Evolutionary conservation across 2,888 invertebrate species (phyloP), one percentile per base, ranked within the genome.

Genomic region (Trichopria drosophilae): DNA sequence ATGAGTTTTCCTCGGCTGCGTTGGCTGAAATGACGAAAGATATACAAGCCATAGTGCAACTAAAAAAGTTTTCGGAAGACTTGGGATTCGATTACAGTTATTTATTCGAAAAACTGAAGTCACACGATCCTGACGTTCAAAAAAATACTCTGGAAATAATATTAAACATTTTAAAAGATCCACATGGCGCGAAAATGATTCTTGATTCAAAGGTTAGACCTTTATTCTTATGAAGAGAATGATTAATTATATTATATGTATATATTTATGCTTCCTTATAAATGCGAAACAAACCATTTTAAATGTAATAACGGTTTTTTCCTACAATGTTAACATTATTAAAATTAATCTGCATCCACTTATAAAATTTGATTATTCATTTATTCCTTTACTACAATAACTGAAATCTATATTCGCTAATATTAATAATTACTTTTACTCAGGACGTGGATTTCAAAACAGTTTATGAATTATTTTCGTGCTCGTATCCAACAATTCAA

Each of bases 61-160:
- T 71, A 2, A n/a, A n/a, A n/a, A n/a, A n/a, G n/a, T n/a, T n/a
- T n/a, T n/a, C n/a, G n/a, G 68, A 80, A 19, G 51, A 65, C 0
- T 71, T 77, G 0, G 79, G 76, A n/a, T 73, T 77, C 28, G 77
- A 79, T 34, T 64, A 80, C 10, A 73, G 74, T 55, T 78, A 76
- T 29, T 64, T 82, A 2, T 79, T 79, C 55, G 69, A 73, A 0
- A 76, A 78, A 31, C 77, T 82, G 71, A 77, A 77, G 58, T 78
- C 79, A 28, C 63, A 73, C 0, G 82, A 83, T 64, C 81, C 82
- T 12, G 82, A 83, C 55, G 78, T 82, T 0, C 80, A 81, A 63
- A 80, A 78, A 56, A 82, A 82, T 63, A 79, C 78, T 46, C 66
- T 81, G 9, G 79, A 81, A 75, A 81, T 82, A 46, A 53, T 81